Percentiles rank a stretch among this genome's conserved stretches.
Evolutionary conservation across 2,113 vertebrate species (phyloP).

Genomic region (Cyanistes caeruleus): DNA sequence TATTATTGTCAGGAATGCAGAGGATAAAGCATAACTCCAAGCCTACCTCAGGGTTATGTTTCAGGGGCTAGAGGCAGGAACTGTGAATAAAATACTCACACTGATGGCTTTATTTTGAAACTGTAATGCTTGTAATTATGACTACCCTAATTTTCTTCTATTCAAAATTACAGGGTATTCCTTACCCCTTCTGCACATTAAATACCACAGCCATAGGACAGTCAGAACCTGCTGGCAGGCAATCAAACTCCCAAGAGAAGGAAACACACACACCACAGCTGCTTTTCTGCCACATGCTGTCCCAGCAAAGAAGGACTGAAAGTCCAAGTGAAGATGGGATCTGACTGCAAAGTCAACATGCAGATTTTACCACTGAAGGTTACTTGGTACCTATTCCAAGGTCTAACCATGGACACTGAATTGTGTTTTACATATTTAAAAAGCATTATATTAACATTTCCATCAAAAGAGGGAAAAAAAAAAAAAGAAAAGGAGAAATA

Average conservation of each 20-base stretch:
- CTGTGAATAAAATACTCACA: neutral
- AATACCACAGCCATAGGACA: neutral
- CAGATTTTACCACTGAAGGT: neutral
- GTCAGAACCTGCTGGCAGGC: neutral
- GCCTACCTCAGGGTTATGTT: neutral
- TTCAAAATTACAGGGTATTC: slow-evolving; percentile 1
- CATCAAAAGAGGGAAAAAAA: neutral
- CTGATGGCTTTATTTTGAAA: slow-evolving; percentile 15
- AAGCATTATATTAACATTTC: neutral
- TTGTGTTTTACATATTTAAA: neutral
- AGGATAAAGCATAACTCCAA: neutral
- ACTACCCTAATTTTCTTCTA: neutral
- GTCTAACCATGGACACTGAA: neutral
- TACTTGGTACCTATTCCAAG: neutral
- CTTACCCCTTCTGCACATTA: neutral
- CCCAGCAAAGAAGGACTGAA: neutral
- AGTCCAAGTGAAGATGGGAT: neutral
- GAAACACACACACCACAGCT: neutral
- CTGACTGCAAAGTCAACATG: neutral
- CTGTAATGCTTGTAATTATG: neutral
- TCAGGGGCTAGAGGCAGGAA: neutral
- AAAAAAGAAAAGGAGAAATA: neutral
- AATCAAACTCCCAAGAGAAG: neutral
- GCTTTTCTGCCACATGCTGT: neutral
- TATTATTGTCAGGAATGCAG: neutral